Base-by-base conservation (phyloP, 2,888 invertebrate species). In the Tetheella fluctuosa region DNA sequence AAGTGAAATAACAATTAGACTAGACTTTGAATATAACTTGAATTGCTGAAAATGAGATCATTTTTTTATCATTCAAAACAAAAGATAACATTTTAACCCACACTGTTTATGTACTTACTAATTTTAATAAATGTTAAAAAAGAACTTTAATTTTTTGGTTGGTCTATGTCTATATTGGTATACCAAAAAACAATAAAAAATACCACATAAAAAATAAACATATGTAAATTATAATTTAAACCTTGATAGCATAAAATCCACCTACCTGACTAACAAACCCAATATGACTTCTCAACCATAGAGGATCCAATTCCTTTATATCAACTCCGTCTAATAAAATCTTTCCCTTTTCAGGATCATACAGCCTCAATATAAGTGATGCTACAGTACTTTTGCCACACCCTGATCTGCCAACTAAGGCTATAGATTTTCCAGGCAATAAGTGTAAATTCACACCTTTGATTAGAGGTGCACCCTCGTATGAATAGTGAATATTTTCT, bases 371-470 rank as follows among this genome's bases (percentile, higher is more conserved):
- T 65, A 99, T 92, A 1, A 99, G 93, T 0, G 96, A 93, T 0
- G 97, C 98, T 62, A 99, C 92, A 0, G 99, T 99, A 57, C 98
- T 98, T 88, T 99, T 99, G 0, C 99, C 99, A 28, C 97, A 97
- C 0, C 99, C 99, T 62, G 98, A 98, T 0, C 97, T 94, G 0
- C 99, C 99, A 0, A 99, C 96, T 17, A 96, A 83, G 0, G 98
- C 98, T 12, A 97, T 95, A 0, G 97, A 95, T 65, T 95, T 94
- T 12, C 96, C 96, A 0, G 96, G 95, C 0, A 94, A 92, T 5
- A 98, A 90, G 8, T 91, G 92, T 34, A 98, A 90, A 68, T 91
- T 94, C 23, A 98, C 91, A 30, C 95, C 94, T 56, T 94, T 93
- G 59, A 98, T 83, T 10, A 93, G 71, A 0, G 92, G 91, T 0